These are phyloP conservation scores for Ecdyonurus torrentis DNA, from an alignment of 2,888 invertebrate genomes.

Conservation along the genomic window DNA sequence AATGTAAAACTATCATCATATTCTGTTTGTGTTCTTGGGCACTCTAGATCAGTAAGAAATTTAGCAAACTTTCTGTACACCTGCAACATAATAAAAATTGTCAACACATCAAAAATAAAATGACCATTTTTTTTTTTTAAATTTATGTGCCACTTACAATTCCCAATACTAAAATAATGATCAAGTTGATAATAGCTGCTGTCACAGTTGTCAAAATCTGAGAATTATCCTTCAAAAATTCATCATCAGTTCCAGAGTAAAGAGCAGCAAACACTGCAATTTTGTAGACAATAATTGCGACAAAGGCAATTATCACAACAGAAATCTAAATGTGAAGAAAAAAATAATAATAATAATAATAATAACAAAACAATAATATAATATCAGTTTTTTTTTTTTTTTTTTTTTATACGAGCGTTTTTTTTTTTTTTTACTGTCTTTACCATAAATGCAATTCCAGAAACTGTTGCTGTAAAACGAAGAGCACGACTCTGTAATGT, in stretches of 20 bases:
- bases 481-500: conserved; percentile 57
- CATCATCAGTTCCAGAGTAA: conserved; percentile 40
- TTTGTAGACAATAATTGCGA: conserved; percentile 90
- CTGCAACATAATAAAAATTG: too few species aligned
- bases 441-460: conserved; percentile 85
- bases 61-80: conserved; percentile 74
- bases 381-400: background rate
- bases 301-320: conserved; percentile 77
- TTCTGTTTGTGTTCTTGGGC: conserved; percentile 86
- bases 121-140: too few species aligned
- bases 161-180: conserved; percentile 85
- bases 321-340: conserved; percentile 49
- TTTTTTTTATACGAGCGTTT: background rate
- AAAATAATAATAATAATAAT: background rate
- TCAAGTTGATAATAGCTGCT: conserved; percentile 83
- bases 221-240: conserved; percentile 37
- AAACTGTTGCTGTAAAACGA: conserved; percentile 57
- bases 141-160: conserved; percentile 35
- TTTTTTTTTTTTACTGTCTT: conserved; percentile 14
- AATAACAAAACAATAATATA: background rate
- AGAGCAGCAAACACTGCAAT: conserved; percentile 67
- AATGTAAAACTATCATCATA: conserved; percentile 96
- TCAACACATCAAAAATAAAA: too few species aligned
- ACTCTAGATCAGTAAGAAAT: conserved; percentile 72
- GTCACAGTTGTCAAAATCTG: conserved; percentile 86